Evolutionary conservation across 2,797 vertebrate species (phyloP), one percentile per base, ranked within the genome.

Genomic region (Sebastiscus albofasciatus): DNA sequence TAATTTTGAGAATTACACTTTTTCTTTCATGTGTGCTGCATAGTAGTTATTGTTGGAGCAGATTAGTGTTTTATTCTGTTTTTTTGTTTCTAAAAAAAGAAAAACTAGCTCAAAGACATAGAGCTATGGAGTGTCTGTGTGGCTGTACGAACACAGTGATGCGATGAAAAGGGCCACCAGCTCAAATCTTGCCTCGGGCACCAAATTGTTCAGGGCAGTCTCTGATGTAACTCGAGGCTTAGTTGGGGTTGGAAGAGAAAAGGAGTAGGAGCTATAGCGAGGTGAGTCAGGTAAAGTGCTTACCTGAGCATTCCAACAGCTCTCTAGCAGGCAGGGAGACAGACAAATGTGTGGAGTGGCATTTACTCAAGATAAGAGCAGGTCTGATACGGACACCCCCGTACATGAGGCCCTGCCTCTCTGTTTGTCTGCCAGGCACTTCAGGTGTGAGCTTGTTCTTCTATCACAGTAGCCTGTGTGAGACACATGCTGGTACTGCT

Each of bases 311-410:
- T 88, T 91, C 70, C 70, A 77, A 46, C 61, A 84, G 74, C 74
- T 82, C 77, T 80, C 24, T 14, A 69, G 67, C 56, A 56, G 79
- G 54, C 58, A 66, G 52, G 20, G 26, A 85, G 67, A 80, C 75
- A 75, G 71, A 84, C 75, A 70, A 56, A 84, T 80, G 85, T 86
- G 82, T 84, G 55, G 56, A 87, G 82, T 67, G 80, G 73, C 73
- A 79, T 90, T 91, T 86, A 83, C 65, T 84, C 75, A 79, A 87
- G 89, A 90, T 88, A 90, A 86, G 77, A 80, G 74, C 60, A 9
- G 36, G 26, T 72, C 56, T 75, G 61, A 86, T 69, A 70, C 27
- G 9, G n/a, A 78, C 70, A 33, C 62, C 68, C 36, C 36, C 1
- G n/a, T 12, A 56, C 77, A 72, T 11, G 24, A 71, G 27, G 70